Percentiles rank a stretch among this genome's conserved stretches.
Conservation (phyloP, 2,113 vertebrate species). For the Osmerus mordax region DNA sequence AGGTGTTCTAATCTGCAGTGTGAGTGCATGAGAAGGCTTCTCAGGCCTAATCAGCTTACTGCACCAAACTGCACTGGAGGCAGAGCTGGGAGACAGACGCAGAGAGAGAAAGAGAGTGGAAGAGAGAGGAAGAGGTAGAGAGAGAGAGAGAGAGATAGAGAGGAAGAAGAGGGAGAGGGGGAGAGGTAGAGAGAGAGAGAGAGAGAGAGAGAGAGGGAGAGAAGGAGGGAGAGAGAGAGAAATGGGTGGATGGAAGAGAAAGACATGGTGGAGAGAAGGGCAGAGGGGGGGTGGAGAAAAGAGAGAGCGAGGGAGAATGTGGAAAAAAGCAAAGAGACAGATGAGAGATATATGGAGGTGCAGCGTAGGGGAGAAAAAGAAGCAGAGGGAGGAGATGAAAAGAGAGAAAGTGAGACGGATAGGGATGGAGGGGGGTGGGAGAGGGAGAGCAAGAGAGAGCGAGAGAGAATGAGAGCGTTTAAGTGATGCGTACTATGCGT, state of each 20-base stretch:
- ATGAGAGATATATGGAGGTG: too few species aligned
- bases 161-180: background rate
- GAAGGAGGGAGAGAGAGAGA: background rate
- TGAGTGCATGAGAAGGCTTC: constrained; percentile 21
- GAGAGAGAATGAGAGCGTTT: background rate
- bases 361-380: too few species aligned
- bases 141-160: background rate
- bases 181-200: background rate
- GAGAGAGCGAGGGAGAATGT: background rate
- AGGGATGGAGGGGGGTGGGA: background rate
- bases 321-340: too few species aligned
- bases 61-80: constrained; percentile 32
- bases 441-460: background rate
- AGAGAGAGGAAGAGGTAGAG: too few species aligned
- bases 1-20: constrained; percentile 29
- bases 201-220: background rate
- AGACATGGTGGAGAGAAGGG: background rate
- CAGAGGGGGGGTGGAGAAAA: background rate
- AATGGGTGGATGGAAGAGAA: too few species aligned
- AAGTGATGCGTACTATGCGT: constrained; percentile 4
- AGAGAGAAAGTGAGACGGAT: background rate
- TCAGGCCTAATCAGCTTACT: constrained; percentile 35
- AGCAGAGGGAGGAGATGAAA: background rate
- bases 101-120: background rate
- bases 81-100: constrained; percentile 1